phyloP scores from a whole-genome alignment of 2,888 invertebrate species.

The Drosophila paramelanica region DNA sequence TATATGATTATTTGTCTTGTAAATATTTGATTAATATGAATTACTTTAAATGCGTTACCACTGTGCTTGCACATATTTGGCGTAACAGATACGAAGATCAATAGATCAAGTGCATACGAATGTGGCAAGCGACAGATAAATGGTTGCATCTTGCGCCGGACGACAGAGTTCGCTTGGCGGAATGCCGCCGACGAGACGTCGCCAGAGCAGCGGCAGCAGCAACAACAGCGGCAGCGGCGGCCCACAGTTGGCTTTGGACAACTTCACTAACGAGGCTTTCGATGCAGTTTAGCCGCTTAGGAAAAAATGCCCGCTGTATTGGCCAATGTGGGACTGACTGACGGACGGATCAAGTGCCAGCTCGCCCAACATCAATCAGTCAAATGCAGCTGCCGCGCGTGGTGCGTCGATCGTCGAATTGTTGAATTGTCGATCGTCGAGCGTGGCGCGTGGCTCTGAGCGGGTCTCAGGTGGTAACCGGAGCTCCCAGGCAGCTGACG shows the following conservation, averaged over 20 bases:
- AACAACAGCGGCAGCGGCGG: slow-evolving; percentile 16
- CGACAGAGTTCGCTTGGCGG: slow-evolving; percentile 55
- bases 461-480: slow-evolving; percentile 57
- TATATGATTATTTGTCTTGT: neutral
- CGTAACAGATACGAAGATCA: slow-evolving; percentile 74
- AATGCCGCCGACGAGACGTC: slow-evolving; percentile 73
- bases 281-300: slow-evolving; percentile 54
- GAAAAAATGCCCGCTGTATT: slow-evolving; percentile 24
- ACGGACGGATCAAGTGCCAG: slow-evolving; percentile 20
- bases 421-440: too few relatives aligned
- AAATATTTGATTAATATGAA: neutral
- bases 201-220: slow-evolving; percentile 44
- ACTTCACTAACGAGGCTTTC: slow-evolving; percentile 43
- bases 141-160: slow-evolving; percentile 69
- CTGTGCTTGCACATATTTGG: slow-evolving; percentile 48
- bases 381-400: slow-evolving; percentile 64
- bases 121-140: slow-evolving; percentile 64
- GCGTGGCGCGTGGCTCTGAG: slow-evolving; percentile 4
- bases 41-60: slow-evolving; percentile 17
- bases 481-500: slow-evolving; percentile 39
- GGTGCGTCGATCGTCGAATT: slow-evolving; percentile 26
- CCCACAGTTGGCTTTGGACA: slow-evolving; percentile 35
- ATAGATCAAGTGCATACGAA: slow-evolving; percentile 77
- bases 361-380: slow-evolving; percentile 77
- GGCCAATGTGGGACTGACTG: slow-evolving; percentile 32